phyloP scores from a whole-genome alignment of 2,888 invertebrate species.

The Neocrepidodera transversa region DNA sequence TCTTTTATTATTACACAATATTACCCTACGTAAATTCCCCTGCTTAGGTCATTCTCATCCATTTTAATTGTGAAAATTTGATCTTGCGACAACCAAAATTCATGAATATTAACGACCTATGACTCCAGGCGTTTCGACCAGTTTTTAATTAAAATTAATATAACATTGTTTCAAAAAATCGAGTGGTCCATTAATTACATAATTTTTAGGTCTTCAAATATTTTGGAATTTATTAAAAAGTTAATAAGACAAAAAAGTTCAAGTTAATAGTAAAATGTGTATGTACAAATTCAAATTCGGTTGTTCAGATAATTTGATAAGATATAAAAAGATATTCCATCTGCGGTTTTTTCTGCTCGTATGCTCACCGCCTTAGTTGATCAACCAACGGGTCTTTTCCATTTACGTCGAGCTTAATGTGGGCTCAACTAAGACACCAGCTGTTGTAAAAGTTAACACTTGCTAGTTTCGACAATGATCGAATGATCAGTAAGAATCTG shows the following conservation, averaged over 20 bases:
- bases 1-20: too few species aligned
- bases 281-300: too few species aligned
- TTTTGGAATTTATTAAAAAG: too few species aligned
- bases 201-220: too few species aligned
- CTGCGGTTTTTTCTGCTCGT: not conserved
- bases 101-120: slow-evolving; percentile 33
- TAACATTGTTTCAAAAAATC: slow-evolving; percentile 43
- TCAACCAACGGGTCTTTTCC: slow-evolving; percentile 25
- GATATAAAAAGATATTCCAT: too few species aligned
- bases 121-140: slow-evolving; percentile 42
- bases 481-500: slow-evolving; percentile 18
- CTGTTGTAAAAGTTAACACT: slow-evolving; percentile 25
- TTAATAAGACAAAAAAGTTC: too few species aligned
- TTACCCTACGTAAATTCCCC: not conserved
- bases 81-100: slow-evolving; percentile 27
- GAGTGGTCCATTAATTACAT: not conserved
- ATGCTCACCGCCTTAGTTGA: not conserved
- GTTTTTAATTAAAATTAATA: slow-evolving; percentile 41
- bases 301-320: too few species aligned
- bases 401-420: slow-evolving; percentile 22
- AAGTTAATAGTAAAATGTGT: too few species aligned
- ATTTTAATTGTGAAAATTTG: not conserved
- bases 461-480: slow-evolving; percentile 18
- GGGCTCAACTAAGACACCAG: slow-evolving; percentile 23
- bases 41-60: not conserved